Percentiles rank a stretch among this genome's conserved stretches.
These are phyloP conservation scores for Chaetura pelagica DNA, from an alignment of 2,113 vertebrate species.

Conservation along the genomic window DNA sequence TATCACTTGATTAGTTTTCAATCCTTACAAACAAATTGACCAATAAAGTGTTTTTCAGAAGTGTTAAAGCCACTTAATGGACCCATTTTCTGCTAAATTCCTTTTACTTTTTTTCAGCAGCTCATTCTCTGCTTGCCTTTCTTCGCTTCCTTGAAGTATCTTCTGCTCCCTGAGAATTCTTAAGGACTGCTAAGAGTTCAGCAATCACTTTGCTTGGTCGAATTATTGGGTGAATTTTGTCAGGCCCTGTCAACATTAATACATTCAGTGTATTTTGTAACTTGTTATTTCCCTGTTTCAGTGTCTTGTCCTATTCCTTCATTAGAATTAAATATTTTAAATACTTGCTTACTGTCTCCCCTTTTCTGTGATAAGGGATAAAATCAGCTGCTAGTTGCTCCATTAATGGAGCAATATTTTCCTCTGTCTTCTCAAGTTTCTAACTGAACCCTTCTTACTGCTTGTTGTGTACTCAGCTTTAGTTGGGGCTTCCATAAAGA, in stretches of 20 bases:
- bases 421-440: neutral
- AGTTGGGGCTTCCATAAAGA: neutral
- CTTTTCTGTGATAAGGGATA: neutral
- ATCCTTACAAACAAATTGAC: neutral
- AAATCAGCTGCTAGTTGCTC: neutral
- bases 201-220: neutral
- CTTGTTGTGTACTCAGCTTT: neutral
- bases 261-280: neutral
- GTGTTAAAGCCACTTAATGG: neutral
- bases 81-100: neutral
- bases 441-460: neutral
- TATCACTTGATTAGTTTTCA: neutral
- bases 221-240: neutral
- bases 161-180: neutral
- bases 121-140: neutral
- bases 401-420: neutral
- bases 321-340: neutral
- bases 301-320: neutral
- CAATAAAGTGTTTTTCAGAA: neutral
- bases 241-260: neutral
- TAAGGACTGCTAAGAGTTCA: neutral
- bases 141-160: neutral
- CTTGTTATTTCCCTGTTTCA: neutral
- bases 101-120: neutral
- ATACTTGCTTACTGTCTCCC: neutral